phyloP scores from a whole-genome alignment of 2,888 invertebrate species.

The Cryptus armator region DNA sequence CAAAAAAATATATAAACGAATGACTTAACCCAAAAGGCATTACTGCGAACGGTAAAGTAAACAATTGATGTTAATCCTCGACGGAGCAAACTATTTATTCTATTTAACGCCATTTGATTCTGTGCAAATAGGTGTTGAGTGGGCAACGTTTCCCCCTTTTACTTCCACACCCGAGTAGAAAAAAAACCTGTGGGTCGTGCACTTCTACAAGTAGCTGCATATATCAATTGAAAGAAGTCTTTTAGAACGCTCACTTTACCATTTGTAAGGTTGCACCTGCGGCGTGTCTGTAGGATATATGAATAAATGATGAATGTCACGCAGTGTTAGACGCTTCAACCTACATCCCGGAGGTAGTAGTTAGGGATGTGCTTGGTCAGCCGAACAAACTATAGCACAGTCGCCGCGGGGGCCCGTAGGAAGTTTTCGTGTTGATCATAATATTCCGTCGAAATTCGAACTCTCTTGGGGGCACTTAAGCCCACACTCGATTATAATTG shows the following conservation, averaged over 20 bases:
- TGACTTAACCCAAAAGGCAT: no score
- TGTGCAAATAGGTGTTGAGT: neutral
- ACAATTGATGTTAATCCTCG: neutral
- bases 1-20: no score
- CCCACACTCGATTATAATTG: neutral
- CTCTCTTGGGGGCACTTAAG: neutral
- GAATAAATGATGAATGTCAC: conserved; percentile 29
- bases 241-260: neutral
- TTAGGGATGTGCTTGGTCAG: conserved; percentile 18
- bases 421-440: neutral
- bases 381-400: neutral
- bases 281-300: conserved; percentile 1
- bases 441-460: neutral
- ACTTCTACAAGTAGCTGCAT: conserved; percentile 14
- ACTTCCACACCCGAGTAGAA: neutral
- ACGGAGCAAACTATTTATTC: neutral
- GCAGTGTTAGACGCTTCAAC: conserved; percentile 5
- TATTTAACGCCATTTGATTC: neutral
- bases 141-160: neutral
- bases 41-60: no score
- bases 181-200: conserved; percentile 4
- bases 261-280: conserved; percentile 5
- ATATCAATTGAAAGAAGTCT: neutral
- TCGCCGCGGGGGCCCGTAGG: neutral
- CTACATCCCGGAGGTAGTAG: neutral